phyloP scores from a whole-genome alignment of 2,113 vertebrate genomes.

The Anthoscopus minutus region DNA sequence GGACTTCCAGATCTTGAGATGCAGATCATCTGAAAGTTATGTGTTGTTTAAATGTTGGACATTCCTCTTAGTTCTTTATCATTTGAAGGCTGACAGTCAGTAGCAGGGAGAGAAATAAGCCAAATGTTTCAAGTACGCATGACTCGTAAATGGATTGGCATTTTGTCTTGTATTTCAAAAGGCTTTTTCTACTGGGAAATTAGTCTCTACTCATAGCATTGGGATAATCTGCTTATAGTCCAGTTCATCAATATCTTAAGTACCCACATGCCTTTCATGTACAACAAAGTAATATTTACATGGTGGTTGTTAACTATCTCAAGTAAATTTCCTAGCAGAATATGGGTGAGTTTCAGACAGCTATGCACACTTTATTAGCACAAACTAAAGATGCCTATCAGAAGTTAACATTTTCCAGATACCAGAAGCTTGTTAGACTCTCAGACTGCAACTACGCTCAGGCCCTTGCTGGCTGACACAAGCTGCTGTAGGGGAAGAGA shows the following conservation, averaged over 20 bases:
- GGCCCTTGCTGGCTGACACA: not conserved
- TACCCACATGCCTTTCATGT: not conserved
- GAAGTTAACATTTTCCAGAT: not conserved
- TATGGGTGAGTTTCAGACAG: not conserved
- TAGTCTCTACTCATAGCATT: not conserved
- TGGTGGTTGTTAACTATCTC: not conserved
- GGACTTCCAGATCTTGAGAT: not conserved
- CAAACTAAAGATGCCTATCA: not conserved
- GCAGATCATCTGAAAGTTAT: not conserved
- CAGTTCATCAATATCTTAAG: slow-evolving; percentile 49
- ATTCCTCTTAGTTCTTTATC: not conserved
- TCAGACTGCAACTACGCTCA: not conserved
- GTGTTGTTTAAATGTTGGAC: not conserved
- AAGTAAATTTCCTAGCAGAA: not conserved
- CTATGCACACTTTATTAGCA: not conserved
- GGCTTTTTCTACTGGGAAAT: slow-evolving; percentile 44
- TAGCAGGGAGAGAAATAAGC: not conserved
- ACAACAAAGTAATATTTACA: not conserved
- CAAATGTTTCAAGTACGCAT: not conserved
- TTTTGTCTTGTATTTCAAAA: slow-evolving; percentile 50
- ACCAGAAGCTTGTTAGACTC: not conserved
- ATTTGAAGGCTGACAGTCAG: not conserved
- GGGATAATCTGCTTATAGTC: slow-evolving; percentile 44
- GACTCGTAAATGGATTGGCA: slow-evolving; percentile 9
- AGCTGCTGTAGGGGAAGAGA: not conserved